These are phyloP conservation scores for Orthonychiurus folsomi DNA, from an alignment of 2,888 invertebrate species.

Conservation along the genomic window DNA sequence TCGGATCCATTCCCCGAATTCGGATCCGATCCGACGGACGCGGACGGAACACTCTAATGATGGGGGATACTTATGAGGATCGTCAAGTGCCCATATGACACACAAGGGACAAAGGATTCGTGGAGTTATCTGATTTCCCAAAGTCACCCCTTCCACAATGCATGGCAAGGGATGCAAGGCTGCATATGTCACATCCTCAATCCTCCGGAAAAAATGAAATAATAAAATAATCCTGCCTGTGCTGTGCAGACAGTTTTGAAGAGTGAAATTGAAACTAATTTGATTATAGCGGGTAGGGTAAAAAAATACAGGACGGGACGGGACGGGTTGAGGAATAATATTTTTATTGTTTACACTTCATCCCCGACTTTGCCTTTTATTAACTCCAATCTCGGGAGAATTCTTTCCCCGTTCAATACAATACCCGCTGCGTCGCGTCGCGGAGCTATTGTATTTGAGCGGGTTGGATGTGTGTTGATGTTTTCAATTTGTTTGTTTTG, in stretches of 20 bases:
- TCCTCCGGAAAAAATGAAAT: too few species aligned
- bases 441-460: too few species aligned
- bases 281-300: slow-evolving; percentile 18
- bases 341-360: slow-evolving; percentile 12
- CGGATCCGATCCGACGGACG: slow-evolving; percentile 3
- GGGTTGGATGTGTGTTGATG: too few species aligned
- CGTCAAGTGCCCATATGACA: too few species aligned
- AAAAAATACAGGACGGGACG: not conserved
- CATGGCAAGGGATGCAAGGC: not conserved
- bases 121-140: too few species aligned
- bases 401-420: too few species aligned
- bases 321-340: not conserved
- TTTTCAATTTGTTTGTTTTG: too few species aligned
- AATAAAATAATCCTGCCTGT: slow-evolving; percentile 1
- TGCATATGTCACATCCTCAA: not conserved
- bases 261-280: slow-evolving; percentile 35
- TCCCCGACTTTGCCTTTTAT: too few species aligned
- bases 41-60: too few species aligned
- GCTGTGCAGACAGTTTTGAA: slow-evolving; percentile 16
- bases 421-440: too few species aligned
- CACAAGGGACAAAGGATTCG: too few species aligned
- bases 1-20: not conserved
- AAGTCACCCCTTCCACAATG: not conserved
- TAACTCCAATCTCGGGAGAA: not conserved
- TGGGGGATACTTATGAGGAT: too few species aligned